Evolutionary conservation across 2,113 vertebrate genomes (phyloP).

Genomic region (Ammodytes dubius): DNA sequence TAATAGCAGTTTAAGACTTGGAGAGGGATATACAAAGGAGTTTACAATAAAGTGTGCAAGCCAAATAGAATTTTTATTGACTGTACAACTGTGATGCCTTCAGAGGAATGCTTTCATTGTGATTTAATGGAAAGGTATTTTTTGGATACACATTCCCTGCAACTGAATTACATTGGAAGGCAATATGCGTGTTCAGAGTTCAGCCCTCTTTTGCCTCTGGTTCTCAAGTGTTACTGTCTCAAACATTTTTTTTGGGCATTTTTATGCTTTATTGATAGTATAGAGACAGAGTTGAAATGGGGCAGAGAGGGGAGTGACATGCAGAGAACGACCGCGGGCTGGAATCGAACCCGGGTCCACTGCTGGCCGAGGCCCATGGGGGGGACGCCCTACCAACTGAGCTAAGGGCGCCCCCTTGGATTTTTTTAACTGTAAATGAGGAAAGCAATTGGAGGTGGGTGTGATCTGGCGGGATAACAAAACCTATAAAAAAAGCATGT

Average conservation of each 20-base stretch:
- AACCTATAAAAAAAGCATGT: neutral
- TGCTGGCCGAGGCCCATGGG: no score
- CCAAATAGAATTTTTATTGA: neutral
- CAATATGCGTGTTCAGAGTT: neutral
- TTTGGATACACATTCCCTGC: neutral
- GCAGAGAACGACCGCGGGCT: no score
- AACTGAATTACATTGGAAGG: neutral
- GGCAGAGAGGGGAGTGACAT: no score
- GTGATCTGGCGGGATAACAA: neutral
- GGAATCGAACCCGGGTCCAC: no score
- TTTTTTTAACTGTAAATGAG: neutral
- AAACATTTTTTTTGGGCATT: no score
- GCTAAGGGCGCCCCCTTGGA: no score
- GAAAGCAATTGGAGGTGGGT: neutral
- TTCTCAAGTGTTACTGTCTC: neutral
- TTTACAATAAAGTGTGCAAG: neutral
- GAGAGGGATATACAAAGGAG: neutral
- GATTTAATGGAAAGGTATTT: neutral
- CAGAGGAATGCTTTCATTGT: neutral
- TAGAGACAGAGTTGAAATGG: no score
- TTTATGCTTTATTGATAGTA: no score
- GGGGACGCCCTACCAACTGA: no score
- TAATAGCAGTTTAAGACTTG: neutral
- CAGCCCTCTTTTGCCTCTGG: constrained; percentile 1
- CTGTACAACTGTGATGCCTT: neutral